Evolutionary conservation across 2,113 vertebrate genomes (phyloP).

Genomic region (Paramormyrops kingsleyae): DNA sequence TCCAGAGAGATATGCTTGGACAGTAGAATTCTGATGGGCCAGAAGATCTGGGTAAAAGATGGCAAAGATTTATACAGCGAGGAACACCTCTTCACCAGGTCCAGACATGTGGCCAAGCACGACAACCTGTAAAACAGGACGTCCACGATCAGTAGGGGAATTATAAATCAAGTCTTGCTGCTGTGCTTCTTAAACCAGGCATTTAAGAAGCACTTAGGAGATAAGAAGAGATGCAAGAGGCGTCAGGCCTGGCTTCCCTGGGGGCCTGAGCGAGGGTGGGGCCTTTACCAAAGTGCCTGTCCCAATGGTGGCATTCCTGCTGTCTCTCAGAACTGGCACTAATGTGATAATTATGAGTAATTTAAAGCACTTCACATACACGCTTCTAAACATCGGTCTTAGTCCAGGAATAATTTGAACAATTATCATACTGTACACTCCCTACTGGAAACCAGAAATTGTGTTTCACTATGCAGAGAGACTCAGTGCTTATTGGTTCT

Average conservation of each 20-base stretch:
- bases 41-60: conserved; percentile 62
- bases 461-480: conserved; percentile 20
- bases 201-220: background rate
- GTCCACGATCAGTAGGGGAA: background rate
- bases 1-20: conserved; percentile 49
- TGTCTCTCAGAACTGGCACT: background rate
- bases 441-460: conserved; percentile 10
- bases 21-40: conserved; percentile 68
- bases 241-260: background rate
- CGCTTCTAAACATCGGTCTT: conserved; percentile 6
- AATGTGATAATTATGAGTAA: conserved; percentile 23
- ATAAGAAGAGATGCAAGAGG: background rate
- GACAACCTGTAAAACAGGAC: conserved; percentile 60
- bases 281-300: background rate
- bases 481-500: background rate
- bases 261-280: background rate
- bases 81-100: conserved; percentile 68
- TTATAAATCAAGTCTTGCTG: background rate
- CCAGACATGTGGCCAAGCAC: conserved; percentile 69
- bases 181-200: background rate
- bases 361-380: conserved; percentile 23
- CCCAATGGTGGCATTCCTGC: background rate
- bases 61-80: conserved; percentile 64
- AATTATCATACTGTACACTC: conserved; percentile 23
- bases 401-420: conserved; percentile 20